phyloP scores from a whole-genome alignment of 2,113 vertebrate species.

The Myanophis thanlyinensis region DNA sequence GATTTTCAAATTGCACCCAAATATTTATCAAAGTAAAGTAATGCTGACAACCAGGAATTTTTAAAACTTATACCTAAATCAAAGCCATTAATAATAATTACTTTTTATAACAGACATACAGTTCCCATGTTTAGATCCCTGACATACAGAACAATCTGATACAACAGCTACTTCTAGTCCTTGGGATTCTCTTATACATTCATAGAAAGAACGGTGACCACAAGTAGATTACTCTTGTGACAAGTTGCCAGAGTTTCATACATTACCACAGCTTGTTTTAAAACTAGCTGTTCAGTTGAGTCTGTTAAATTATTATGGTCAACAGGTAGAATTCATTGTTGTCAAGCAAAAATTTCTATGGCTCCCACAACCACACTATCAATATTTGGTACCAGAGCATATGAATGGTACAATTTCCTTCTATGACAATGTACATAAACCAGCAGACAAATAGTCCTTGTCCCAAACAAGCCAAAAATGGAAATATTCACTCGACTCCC shows the following conservation, averaged over 20 bases:
- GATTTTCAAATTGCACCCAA: not conserved
- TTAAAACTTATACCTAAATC: not conserved
- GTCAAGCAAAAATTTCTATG: not conserved
- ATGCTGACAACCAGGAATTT: not conserved
- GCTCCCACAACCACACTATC: not conserved
- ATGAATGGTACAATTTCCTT: not conserved
- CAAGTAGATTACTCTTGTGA: not conserved
- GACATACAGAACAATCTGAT: not conserved
- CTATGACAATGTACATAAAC: not conserved
- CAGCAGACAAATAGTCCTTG: not conserved
- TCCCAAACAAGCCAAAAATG: not conserved
- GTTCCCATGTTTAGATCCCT: not conserved
- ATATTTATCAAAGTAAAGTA: not conserved
- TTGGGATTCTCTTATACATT: not conserved
- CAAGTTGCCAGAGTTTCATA: not conserved
- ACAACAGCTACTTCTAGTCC: not conserved
- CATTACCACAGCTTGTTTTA: not conserved
- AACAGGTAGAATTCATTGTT: not conserved
- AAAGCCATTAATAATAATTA: not conserved
- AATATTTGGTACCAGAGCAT: not conserved
- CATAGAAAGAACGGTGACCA: not conserved
- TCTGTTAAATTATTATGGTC: not conserved
- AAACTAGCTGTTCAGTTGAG: not conserved
- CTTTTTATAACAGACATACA: not conserved
- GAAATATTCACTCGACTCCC: not conserved